Evolutionary conservation across 2,113 vertebrate genomes (phyloP).

Genomic region (Phalacrocorax aristotelis): DNA sequence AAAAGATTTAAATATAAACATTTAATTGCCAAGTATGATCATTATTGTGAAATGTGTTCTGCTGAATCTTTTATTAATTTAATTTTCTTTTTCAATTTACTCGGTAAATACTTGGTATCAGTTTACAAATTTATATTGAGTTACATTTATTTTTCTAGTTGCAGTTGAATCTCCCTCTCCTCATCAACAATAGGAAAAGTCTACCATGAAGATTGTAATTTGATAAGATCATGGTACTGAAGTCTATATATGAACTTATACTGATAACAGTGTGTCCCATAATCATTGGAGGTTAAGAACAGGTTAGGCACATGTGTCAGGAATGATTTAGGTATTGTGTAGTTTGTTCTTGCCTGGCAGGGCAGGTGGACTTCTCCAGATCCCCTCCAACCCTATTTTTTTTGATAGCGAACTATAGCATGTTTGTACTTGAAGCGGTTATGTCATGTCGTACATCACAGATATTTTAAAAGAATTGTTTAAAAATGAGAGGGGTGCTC

Average conservation of each 20-base stretch:
- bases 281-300: background rate
- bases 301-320: background rate
- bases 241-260: background rate
- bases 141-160: conserved; percentile 38
- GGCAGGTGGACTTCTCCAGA: background rate
- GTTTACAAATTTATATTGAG: background rate
- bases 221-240: conserved; percentile 26
- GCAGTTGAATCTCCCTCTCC: background rate
- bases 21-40: background rate
- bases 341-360: background rate
- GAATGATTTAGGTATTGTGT: background rate
- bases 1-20: background rate
- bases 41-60: conserved; percentile 10
- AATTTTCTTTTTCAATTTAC: background rate
- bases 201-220: conserved; percentile 26
- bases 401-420: background rate
- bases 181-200: background rate
- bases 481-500: background rate
- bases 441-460: background rate
- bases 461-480: background rate
- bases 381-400: background rate
- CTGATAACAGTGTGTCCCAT: background rate
- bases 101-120: background rate
- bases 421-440: background rate
- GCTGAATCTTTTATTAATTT: background rate